Conservation (phyloP, 2,797 vertebrate species). For the Rhinella marina region DNA sequence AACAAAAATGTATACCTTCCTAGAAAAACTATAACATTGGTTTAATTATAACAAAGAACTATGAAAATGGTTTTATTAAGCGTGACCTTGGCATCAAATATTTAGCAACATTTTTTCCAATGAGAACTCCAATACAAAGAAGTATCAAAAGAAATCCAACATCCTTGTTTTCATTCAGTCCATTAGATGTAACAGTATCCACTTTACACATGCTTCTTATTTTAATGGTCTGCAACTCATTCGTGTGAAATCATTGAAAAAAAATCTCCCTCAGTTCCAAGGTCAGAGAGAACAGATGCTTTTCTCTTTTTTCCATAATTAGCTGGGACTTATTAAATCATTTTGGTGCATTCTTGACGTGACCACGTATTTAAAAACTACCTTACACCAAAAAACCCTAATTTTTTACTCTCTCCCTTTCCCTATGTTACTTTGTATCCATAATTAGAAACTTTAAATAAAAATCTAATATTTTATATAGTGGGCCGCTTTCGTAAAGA, state of each 20-base stretch:
- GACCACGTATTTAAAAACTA: background rate
- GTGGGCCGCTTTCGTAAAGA: too few relatives aligned
- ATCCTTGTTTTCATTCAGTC: slow-evolving; percentile 69
- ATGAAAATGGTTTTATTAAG: background rate
- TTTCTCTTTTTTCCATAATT: slow-evolving; percentile 64
- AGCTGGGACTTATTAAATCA: slow-evolving; percentile 65
- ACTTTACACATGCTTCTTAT: slow-evolving; percentile 74
- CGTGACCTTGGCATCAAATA: slow-evolving; percentile 48
- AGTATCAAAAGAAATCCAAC: slow-evolving; percentile 66
- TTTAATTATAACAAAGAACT: too few relatives aligned
- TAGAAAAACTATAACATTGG: background rate
- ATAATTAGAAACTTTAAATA: too few relatives aligned
- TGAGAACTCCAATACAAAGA: slow-evolving; percentile 4
- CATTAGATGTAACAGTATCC: slow-evolving; percentile 69
- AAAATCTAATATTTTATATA: too few relatives aligned
- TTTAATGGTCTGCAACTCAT: slow-evolving; percentile 73
- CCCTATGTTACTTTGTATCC: too few relatives aligned
- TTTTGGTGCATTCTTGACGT: slow-evolving; percentile 49
- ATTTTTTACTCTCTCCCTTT: too few relatives aligned
- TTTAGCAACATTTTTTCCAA: slow-evolving; percentile 62
- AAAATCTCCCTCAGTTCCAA: slow-evolving; percentile 68
- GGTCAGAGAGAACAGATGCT: slow-evolving; percentile 68
- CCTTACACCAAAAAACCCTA: background rate
- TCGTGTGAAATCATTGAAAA: slow-evolving; percentile 69
- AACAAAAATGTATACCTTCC: background rate